Base-by-base conservation (phyloP, 1,140 invertebrate genomes). In the Hyles vespertilio region DNA sequence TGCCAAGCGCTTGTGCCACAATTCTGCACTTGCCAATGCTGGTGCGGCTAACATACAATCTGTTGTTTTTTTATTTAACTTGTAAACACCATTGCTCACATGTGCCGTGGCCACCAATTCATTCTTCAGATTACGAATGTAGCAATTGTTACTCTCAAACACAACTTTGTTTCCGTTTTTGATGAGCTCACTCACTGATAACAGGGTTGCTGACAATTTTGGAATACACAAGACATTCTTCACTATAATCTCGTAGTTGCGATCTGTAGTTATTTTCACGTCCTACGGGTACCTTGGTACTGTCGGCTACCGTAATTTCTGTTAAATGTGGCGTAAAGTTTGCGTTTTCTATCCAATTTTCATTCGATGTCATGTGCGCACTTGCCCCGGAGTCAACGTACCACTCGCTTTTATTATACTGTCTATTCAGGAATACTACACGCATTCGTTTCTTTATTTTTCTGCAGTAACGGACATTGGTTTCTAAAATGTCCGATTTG, bases 241-340 rank as follows among this genome's bases (percentile, higher is more conserved):
- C 7, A 71, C 57, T 50, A 32, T 52, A 43, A 73, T 60, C 8
- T 70, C 61, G 34, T 52, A 66, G n/a, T 69, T 56, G 32, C 34
- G 59, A 33, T 56, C 12, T n/a, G 71, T 67, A 10, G n/a, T 56
- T 34, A 78, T 68, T 36, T 47, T 58, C 9, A 70, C 51, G 62
- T 80, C 64, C 12, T 4, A 77, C 70, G 44, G 58, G 46, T 22
- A 80, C 58, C 58, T 52, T 72, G 53, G 55, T 33, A 32, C 69
- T 56, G 56, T 80, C 75, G 33, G 74, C 79, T 22, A 70, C 64
- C 22, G 63, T 59, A 44, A 77, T 76, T 49, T 76, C 73, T 45
- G 12, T 7, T 22, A 22, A 22, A 7, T 7, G 2, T n/a, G 3
- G 10, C 4, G 33, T 3, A 34, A 3, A 5, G 3, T 52, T 6